phyloP scores from a whole-genome alignment of 2,113 vertebrate genomes.

The Ictalurus punctatus region DNA sequence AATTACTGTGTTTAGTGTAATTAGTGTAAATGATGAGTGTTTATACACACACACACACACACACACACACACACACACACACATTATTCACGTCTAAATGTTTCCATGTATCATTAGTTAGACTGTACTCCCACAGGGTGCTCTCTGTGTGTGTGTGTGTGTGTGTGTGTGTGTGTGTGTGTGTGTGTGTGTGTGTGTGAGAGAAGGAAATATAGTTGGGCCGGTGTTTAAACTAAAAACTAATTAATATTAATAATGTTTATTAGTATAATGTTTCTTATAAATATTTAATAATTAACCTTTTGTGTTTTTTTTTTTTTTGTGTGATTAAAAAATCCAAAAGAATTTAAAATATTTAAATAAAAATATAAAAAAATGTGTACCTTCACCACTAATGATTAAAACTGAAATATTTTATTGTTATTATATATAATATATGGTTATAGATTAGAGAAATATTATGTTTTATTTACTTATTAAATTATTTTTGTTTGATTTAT shows the following conservation, averaged over 20 bases:
- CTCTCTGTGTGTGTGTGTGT: slow-evolving; percentile 43
- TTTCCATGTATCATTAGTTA: slow-evolving; percentile 30
- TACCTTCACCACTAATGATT: neutral
- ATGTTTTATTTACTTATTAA: too few relatives aligned
- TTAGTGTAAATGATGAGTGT: neutral
- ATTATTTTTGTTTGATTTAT: neutral
- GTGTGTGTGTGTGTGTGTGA: slow-evolving; percentile 18
- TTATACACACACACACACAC: neutral
- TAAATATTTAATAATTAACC: neutral
- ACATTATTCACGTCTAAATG: slow-evolving; percentile 3
- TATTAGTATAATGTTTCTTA: neutral
- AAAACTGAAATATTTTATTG: neutral
- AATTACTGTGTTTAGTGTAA: slow-evolving; percentile 9
- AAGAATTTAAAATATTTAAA: neutral
- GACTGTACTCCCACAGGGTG: slow-evolving; percentile 9
- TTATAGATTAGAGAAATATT: neutral
- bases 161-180: neutral
- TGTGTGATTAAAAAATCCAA: neutral
- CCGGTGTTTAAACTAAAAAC: neutral
- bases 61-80: neutral
- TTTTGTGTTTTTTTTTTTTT: neutral
- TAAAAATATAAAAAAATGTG: too few relatives aligned
- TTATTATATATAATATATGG: neutral
- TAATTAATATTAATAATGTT: neutral
- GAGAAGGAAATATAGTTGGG: neutral